Percentiles rank a stretch among this genome's conserved stretches.
phyloP scores from a whole-genome alignment of 2,797 vertebrate genomes.

The Sebastes diaconus region DNA sequence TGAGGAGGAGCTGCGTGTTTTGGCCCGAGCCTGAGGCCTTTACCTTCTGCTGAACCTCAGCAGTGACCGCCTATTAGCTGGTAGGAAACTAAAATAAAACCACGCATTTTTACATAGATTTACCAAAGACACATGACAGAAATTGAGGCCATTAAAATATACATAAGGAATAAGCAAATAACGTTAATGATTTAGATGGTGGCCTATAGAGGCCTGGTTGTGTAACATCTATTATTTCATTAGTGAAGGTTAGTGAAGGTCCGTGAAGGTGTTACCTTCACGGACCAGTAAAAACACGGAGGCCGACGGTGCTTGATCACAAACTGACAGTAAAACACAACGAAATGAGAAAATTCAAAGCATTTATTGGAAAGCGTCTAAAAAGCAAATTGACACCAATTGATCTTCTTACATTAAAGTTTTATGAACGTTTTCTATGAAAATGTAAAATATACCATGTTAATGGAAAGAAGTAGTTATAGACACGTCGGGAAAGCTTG shows the following conservation, averaged over 20 bases:
- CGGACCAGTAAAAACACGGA: not conserved
- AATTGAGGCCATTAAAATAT: not conserved
- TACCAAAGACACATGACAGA: not conserved
- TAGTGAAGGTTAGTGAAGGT: no score
- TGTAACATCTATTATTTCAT: not conserved
- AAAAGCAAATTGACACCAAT: constrained; percentile 55
- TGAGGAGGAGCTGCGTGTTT: not conserved
- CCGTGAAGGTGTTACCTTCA: not conserved
- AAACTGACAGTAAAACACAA: not conserved
- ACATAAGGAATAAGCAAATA: not conserved
- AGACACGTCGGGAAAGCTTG: constrained; percentile 14
- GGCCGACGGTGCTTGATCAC: not conserved
- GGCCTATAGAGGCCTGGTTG: not conserved
- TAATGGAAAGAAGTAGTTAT: constrained; percentile 34
- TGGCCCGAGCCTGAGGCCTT: not conserved
- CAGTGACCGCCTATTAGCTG: not conserved
- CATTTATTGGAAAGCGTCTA: constrained; percentile 72
- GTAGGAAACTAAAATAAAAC: not conserved
- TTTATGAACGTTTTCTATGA: constrained; percentile 50
- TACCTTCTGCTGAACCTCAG: not conserved
- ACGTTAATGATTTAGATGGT: rapidly evolving
- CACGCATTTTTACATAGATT: not conserved
- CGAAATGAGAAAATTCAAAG: constrained; percentile 31
- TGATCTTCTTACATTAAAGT: constrained; percentile 56
- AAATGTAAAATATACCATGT: constrained; percentile 60